Evolutionary conservation across 2,113 vertebrate species (phyloP).

Genomic region (Pelecanoides urinatrix): DNA sequence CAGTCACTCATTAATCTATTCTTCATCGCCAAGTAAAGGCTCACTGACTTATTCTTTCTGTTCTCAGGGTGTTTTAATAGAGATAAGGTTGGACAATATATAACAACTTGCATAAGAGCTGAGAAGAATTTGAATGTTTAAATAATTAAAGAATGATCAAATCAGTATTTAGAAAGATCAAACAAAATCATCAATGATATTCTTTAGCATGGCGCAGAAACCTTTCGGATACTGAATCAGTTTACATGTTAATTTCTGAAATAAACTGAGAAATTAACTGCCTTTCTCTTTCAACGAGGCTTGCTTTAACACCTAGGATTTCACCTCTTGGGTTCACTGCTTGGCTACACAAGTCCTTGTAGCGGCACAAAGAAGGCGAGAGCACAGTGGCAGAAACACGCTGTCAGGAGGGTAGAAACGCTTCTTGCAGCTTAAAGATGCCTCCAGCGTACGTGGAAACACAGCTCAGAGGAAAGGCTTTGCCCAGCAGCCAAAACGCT

Average conservation of each 20-base stretch:
- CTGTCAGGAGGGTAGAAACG: not conserved
- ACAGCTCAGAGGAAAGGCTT: not conserved
- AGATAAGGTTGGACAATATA: not conserved
- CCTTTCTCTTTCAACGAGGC: not conserved
- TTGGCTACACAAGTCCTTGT: not conserved
- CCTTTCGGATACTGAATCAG: not conserved
- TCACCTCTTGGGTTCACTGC: not conserved
- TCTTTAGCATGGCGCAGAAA: not conserved
- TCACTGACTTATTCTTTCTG: not conserved
- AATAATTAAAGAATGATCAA: not conserved
- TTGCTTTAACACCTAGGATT: not conserved
- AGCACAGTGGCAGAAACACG: not conserved
- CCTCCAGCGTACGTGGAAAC: rapidly evolving
- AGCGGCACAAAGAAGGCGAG: rapidly evolving
- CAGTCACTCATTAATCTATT: not conserved
- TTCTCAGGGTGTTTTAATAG: not conserved
- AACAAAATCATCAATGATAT: not conserved
- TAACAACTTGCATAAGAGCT: not conserved
- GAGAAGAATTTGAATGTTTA: not conserved
- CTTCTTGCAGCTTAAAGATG: not conserved
- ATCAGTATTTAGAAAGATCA: not conserved
- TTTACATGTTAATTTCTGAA: not conserved
- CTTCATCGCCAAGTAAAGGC: not conserved
- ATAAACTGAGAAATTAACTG: not conserved
- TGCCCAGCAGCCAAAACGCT: rapidly evolving